phyloP scores from a whole-genome alignment of 2,797 vertebrate genomes.

The Hapalemur alaotrensis region DNA sequence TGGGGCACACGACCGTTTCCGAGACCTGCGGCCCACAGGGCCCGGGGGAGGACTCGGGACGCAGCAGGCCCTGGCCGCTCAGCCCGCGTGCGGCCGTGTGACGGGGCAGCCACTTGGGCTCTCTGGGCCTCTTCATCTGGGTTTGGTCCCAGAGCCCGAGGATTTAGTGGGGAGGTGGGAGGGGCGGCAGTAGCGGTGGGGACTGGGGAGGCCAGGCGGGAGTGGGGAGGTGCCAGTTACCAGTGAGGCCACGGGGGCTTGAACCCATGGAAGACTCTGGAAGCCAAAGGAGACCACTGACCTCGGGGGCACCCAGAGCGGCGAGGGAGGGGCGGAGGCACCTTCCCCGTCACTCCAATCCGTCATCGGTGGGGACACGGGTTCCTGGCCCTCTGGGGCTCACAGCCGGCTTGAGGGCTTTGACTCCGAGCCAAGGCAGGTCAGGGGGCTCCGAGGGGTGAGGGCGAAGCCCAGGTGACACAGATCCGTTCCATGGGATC shows the following conservation, averaged over 20 bases:
- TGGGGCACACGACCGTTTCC: not conserved
- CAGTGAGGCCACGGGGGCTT: not conserved
- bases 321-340: not conserved
- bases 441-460: accelerated
- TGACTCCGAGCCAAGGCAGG: not conserved
- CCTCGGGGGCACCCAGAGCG: not conserved
- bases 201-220: accelerated
- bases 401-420: not conserved
- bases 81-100: not conserved
- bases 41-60: not conserved
- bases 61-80: not conserved
- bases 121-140: not conserved
- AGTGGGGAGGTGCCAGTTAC: not conserved
- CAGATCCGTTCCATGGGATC: accelerated
- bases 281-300: not conserved
- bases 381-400: not conserved
- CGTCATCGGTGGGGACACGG: accelerated
- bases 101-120: not conserved
- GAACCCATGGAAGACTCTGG: not conserved
- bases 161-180: not conserved
- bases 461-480: not conserved
- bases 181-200: not conserved
- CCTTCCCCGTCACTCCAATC: accelerated
- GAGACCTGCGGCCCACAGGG: accelerated
- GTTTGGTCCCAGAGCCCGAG: not conserved